Base-by-base conservation (phyloP, 2,888 invertebrate species). In the Arrhopalites spinosus region DNA sequence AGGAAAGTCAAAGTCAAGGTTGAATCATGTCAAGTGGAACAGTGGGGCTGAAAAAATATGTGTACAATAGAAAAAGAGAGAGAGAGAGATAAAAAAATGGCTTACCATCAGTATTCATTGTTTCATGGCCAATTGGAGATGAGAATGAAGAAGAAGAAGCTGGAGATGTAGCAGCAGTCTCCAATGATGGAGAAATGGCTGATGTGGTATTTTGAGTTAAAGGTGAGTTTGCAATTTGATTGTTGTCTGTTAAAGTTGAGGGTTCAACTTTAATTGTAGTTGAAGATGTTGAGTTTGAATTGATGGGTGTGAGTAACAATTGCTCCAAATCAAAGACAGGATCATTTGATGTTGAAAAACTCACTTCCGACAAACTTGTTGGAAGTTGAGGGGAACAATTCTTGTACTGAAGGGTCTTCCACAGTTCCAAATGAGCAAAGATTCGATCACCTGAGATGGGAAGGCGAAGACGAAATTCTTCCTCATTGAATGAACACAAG, bases 401-500 rank as follows among this genome's bases (percentile, higher is more conserved):
- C 73, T 78, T 93, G 86, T 95, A 27, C 59, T 77, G 76, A 71
- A 80, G 76, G 77, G 79, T 80, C 73, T 83, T 83, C 77, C 81
- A 79, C 7, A 83, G 76, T 63, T 83, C 83, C 59, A 83, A 64
- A 15, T 79, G 77, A 11, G 80, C 79, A 76, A 78, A 83, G 29
- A 82, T 76, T n/a, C 77, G 72, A 61, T 79, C 79, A 27, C 83
- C 83, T 73, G 79, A 73, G 71, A 78, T 30, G 2, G 93, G 92
- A 83, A 92, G 91, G 86, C 93, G 89, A 83, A 90, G 91, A 83
- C 90, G 89, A 86, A 96, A 95, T 84, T 95, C 94, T 81, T 93
- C 93, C 85, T 95, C 95, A 66, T 90, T 90, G 75, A 96, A 88
- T 69, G 90, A 89, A 77, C 92, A 89, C 78, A 96, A 87, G 53